phyloP scores from a whole-genome alignment of 1,140 invertebrate species.

The Lasaia peninsularis region DNA sequence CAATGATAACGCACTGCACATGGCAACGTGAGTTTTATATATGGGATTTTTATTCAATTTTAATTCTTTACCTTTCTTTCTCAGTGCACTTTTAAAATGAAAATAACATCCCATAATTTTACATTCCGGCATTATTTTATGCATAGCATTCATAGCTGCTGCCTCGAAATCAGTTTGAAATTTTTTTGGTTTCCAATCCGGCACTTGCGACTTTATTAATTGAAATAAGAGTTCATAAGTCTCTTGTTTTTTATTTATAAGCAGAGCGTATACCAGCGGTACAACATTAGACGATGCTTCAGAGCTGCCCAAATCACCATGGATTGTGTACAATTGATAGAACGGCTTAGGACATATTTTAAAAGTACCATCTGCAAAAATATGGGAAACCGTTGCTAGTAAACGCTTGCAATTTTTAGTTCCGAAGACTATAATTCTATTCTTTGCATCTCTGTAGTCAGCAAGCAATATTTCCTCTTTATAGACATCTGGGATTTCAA shows the following conservation, averaged over 20 bases:
- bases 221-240: no score
- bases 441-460: neutral
- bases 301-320: no score
- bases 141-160: neutral
- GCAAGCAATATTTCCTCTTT: neutral
- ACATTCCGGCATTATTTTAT: neutral
- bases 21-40: neutral
- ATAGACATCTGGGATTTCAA: neutral
- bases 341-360: neutral
- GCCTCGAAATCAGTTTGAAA: neutral
- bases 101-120: neutral
- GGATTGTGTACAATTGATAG: neutral
- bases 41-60: neutral
- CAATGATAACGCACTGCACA: neutral
- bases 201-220: no score
- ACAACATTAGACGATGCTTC: no score
- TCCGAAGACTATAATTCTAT: neutral
- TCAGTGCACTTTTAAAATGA: constrained; percentile 1
- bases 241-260: no score
- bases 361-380: neutral
- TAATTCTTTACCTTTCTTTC: neutral
- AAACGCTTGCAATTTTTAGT: neutral
- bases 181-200: neutral
- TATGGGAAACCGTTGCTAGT: neutral
- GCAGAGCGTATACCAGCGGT: no score